Percentiles rank a stretch among this genome's conserved stretches.
phyloP scores from a whole-genome alignment of 2,888 invertebrate genomes.

The Ochropacha duplaris region DNA sequence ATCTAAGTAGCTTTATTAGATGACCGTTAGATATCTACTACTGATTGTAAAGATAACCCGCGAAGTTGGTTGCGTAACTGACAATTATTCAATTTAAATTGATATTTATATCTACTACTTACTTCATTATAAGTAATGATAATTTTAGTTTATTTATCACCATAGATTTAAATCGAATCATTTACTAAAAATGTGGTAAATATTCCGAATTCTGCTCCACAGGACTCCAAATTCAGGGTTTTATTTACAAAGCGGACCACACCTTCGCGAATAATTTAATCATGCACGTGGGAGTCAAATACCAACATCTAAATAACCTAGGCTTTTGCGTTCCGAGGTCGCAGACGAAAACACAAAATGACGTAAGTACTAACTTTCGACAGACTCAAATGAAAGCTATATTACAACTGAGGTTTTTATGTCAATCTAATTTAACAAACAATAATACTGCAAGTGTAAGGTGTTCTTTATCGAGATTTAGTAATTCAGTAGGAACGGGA shows the following conservation, averaged over 20 bases:
- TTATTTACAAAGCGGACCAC: background rate
- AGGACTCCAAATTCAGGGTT: background rate
- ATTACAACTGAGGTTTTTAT: background rate
- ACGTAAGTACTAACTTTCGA: slow-evolving; percentile 24
- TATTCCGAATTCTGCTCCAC: background rate
- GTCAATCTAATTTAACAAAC: background rate
- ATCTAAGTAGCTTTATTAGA: slow-evolving; percentile 44
- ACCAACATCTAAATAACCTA: slow-evolving; percentile 29
- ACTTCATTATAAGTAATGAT: too few species aligned
- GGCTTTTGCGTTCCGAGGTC: slow-evolving; percentile 28
- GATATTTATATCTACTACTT: background rate
- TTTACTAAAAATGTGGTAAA: too few species aligned
- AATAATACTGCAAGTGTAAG: background rate
- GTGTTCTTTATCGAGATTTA: background rate
- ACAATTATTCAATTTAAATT: slow-evolving; percentile 39
- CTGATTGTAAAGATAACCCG: slow-evolving; percentile 41
- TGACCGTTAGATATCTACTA: slow-evolving; percentile 48
- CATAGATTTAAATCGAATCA: too few species aligned
- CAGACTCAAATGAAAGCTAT: slow-evolving; percentile 8
- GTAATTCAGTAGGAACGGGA: background rate
- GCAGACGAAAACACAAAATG: slow-evolving; percentile 15
- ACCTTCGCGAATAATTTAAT: background rate
- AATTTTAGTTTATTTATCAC: too few species aligned
- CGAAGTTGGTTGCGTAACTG: slow-evolving; percentile 52
- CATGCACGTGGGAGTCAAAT: slow-evolving; percentile 24